Percentiles rank a stretch among this genome's conserved stretches.
Conservation (phyloP, 2,888 invertebrate species). For the Phania funesta region DNA sequence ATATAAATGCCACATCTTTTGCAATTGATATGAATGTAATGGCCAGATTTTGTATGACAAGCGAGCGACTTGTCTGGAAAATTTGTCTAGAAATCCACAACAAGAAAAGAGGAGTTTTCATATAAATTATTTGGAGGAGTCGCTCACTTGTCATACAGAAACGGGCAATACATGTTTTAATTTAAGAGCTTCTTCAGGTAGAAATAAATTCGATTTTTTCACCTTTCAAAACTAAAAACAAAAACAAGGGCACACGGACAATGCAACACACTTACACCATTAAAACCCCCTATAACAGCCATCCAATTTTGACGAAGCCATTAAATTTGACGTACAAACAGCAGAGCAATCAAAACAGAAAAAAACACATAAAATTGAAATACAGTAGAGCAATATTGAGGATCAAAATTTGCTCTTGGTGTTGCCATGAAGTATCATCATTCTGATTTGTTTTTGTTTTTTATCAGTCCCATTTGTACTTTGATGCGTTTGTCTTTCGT, state of each 20-base stretch:
- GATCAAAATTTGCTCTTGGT: not conserved
- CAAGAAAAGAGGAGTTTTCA: no score
- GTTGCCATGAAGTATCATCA: not conserved
- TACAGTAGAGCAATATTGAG: slow-evolving; percentile 3
- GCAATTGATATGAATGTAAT: no score
- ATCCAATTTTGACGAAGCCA: not conserved
- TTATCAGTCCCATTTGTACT: slow-evolving; percentile 42
- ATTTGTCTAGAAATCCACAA: no score
- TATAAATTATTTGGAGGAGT: no score
- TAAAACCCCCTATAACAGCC: not conserved
- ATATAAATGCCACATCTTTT: no score
- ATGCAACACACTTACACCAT: not conserved
- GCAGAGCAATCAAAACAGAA: not conserved
- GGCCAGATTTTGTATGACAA: no score
- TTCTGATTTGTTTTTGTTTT: not conserved
- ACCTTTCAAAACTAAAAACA: not conserved
- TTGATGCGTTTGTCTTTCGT: slow-evolving; percentile 51
- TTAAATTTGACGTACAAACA: slow-evolving; percentile 6
- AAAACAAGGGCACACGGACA: not conserved
- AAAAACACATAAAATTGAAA: not conserved
- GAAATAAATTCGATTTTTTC: not conserved
- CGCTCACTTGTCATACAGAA: no score
- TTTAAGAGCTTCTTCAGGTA: not conserved
- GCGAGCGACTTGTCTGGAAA: no score
- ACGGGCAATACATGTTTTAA: no score